phyloP scores from a whole-genome alignment of 2,797 vertebrate genomes.

The Cottoperca gobio region DNA sequence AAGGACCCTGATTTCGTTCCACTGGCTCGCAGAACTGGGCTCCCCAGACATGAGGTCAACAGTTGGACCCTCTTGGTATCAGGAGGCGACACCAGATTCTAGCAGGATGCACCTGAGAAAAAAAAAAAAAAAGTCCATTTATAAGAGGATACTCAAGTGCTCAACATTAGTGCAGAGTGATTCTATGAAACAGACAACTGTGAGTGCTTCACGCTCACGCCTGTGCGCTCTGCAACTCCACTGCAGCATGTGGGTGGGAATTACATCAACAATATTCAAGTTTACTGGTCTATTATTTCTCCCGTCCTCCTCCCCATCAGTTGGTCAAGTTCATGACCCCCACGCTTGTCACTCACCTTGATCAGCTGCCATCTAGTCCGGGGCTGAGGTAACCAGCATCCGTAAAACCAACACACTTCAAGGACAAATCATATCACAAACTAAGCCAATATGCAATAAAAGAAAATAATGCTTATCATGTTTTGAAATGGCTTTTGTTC shows the following conservation, averaged over 20 bases:
- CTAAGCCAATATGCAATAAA: background rate
- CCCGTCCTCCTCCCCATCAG: background rate
- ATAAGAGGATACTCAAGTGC: background rate
- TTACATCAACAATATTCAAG: background rate
- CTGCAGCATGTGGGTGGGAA: background rate
- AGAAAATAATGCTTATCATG: background rate
- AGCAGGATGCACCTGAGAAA: background rate
- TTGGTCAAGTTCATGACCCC: background rate
- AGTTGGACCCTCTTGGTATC: background rate
- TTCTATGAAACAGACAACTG: background rate
- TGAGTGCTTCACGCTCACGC: background rate
- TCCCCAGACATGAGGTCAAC: background rate
- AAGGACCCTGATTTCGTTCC: background rate
- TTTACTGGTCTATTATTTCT: background rate
- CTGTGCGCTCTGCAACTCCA: background rate
- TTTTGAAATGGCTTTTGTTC: background rate
- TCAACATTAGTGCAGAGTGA: background rate
- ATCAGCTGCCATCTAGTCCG: background rate
- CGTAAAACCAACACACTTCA: background rate
- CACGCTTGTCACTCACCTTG: background rate
- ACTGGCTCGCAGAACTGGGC: background rate
- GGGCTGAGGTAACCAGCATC: background rate
- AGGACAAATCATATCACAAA: constrained; percentile 1
- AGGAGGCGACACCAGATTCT: background rate
- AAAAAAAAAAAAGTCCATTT: background rate